Evolutionary conservation across 2,797 vertebrate genomes (phyloP).

Genomic region (Simalia tracyae): DNA sequence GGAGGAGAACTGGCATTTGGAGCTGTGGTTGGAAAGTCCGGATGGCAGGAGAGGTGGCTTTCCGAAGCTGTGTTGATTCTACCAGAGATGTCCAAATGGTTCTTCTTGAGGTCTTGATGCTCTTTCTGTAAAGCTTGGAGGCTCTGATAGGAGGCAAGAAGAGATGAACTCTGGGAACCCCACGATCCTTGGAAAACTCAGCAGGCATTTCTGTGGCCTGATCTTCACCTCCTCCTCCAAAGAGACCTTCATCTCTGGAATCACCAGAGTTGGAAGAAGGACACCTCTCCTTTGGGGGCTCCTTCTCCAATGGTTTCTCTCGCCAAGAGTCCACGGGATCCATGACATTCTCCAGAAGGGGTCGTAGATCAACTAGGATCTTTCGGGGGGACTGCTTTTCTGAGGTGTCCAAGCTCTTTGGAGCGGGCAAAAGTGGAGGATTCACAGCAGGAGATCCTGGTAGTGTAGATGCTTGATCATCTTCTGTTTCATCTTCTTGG

Average conservation of each 20-base stretch:
- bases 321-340: constrained; percentile 44
- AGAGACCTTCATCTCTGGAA: too few species aligned
- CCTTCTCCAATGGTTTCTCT: neutral
- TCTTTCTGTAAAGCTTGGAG: neutral
- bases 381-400: constrained; percentile 25
- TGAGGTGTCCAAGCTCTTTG: neutral
- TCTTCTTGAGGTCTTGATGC: neutral
- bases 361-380: constrained; percentile 66
- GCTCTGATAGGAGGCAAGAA: neutral
- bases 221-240: neutral
- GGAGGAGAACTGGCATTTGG: neutral
- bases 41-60: neutral
- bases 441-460: neutral
- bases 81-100: rapidly evolving
- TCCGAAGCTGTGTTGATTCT: neutral
- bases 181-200: too few species aligned
- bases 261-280: neutral
- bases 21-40: neutral
- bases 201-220: rapidly evolving
- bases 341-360: constrained; percentile 60
- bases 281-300: neutral
- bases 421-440: neutral
- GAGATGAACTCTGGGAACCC: rapidly evolving
- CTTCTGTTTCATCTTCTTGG: neutral
- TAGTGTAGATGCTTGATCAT: neutral